Percentiles rank a stretch among this genome's conserved stretches.
Evolutionary conservation across 1,140 invertebrate species (phyloP).

Genomic region (Macrobrachium rosenbergii): DNA sequence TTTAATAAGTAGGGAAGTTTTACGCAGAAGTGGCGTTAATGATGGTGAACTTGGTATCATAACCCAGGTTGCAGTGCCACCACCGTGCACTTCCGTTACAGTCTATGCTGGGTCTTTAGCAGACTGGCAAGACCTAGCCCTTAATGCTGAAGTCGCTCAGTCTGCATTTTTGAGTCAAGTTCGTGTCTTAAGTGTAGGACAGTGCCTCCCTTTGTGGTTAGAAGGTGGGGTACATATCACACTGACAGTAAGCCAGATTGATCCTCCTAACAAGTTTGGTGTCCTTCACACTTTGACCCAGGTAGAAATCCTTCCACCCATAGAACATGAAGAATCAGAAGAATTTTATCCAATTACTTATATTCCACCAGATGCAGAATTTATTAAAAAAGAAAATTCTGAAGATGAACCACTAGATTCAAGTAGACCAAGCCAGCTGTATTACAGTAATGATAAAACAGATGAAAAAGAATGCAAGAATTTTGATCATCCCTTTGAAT

Average conservation of each 20-base stretch:
- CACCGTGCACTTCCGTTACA: constrained; percentile 38
- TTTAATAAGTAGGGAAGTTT: constrained; percentile 45
- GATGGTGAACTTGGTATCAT: constrained; percentile 55
- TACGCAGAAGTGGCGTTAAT: constrained; percentile 40
- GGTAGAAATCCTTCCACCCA: constrained; percentile 59
- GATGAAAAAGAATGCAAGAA: not conserved
- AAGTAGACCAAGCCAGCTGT: not conserved
- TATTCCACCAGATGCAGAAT: constrained; percentile 4
- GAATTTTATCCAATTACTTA: constrained; percentile 11
- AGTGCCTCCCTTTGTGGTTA: constrained; percentile 60
- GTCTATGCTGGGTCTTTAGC: constrained; percentile 15
- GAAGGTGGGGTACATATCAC: constrained; percentile 56
- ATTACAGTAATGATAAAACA: not conserved
- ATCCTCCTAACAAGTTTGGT: constrained; percentile 34
- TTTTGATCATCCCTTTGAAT: not conserved
- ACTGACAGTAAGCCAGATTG: constrained; percentile 34
- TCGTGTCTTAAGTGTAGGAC: constrained; percentile 41
- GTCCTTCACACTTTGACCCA: constrained; percentile 56
- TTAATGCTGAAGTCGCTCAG: constrained; percentile 60
- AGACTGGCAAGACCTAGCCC: constrained; percentile 56
- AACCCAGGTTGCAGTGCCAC: constrained; percentile 51
- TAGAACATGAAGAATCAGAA: constrained; percentile 12
- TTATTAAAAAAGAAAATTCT: not conserved
- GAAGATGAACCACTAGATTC: not conserved
- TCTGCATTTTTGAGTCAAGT: constrained; percentile 57